Percentiles rank a stretch among this genome's conserved stretches.
Evolutionary conservation across 2,113 vertebrate genomes (phyloP).

Genomic region (Saguinus imperator): DNA sequence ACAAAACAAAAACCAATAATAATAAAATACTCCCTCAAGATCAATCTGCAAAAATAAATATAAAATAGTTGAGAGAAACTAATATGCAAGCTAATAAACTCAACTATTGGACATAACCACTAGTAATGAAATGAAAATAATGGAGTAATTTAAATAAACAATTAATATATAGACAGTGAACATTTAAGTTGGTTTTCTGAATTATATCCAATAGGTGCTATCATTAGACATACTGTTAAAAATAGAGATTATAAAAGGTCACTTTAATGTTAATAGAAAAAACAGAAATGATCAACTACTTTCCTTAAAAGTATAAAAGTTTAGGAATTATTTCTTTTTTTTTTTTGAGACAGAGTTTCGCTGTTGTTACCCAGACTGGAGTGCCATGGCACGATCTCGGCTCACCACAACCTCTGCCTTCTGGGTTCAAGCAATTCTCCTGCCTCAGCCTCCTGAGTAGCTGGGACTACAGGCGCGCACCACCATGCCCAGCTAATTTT

Average conservation of each 20-base stretch:
- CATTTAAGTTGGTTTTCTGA: slow-evolving; percentile 3
- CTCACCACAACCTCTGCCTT: too few species aligned
- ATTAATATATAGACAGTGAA: not conserved
- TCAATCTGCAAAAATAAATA: not conserved
- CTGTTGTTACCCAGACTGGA: too few species aligned
- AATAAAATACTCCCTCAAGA: not conserved
- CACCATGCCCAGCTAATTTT: too few species aligned
- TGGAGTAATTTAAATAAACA: slow-evolving; percentile 17
- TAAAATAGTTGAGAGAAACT: not conserved
- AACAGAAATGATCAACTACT: slow-evolving; percentile 29
- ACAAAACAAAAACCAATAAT: not conserved
- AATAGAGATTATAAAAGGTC: not conserved
- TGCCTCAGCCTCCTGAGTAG: too few species aligned
- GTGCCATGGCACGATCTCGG: too few species aligned
- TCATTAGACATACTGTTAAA: not conserved
- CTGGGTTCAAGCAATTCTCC: too few species aligned
- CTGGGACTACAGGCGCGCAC: too few species aligned
- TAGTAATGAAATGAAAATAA: slow-evolving; percentile 9
- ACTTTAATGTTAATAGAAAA: slow-evolving; percentile 40
- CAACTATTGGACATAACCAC: not conserved
- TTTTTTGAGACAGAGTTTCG: too few species aligned
- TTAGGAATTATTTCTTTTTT: not conserved
- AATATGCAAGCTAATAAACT: not conserved
- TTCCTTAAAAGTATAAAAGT: slow-evolving; percentile 30
- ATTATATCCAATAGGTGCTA: not conserved